These are phyloP conservation scores for Drepanosiphum platanoidis DNA, from an alignment of 2,888 invertebrate genomes.

Conservation along the genomic window DNA sequence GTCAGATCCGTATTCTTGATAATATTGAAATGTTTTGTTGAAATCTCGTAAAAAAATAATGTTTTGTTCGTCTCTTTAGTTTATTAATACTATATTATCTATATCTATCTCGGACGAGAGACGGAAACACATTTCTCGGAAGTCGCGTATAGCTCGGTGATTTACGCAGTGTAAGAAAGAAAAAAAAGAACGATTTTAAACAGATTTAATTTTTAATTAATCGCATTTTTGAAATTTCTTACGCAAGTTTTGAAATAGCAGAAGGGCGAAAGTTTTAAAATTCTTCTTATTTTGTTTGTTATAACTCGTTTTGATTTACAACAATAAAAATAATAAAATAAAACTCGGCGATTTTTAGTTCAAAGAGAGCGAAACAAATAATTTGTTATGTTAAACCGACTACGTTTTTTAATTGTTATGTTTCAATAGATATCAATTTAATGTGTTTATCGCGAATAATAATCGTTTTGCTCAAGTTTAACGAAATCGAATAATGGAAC, in stretches of 20 bases:
- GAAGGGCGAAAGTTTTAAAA: constrained; percentile 2
- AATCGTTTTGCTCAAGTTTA: not conserved
- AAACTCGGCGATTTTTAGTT: not conserved
- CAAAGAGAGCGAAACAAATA: not conserved
- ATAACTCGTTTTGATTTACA: not conserved
- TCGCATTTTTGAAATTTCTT: constrained; percentile 15
- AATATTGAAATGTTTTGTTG: not conserved
- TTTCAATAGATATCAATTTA: too few species aligned
- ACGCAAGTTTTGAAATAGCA: constrained; percentile 5
- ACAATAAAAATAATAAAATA: not conserved
- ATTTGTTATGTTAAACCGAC: not conserved
- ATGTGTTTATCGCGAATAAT: not conserved
- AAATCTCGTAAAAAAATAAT: not conserved
- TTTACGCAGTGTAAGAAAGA: not conserved
- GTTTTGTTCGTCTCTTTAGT: too few species aligned
- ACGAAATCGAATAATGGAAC: not conserved
- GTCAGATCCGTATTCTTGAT: not conserved
- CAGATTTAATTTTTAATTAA: not conserved
- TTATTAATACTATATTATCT: not conserved
- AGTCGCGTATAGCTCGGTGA: not conserved
- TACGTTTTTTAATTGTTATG: not conserved
- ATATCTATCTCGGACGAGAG: not conserved
- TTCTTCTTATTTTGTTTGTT: not conserved
- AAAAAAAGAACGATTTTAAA: not conserved
- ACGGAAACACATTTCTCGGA: not conserved